These are phyloP conservation scores for Drosophila nigricruria DNA, from an alignment of 2,888 invertebrate species.

Conservation along the genomic window DNA sequence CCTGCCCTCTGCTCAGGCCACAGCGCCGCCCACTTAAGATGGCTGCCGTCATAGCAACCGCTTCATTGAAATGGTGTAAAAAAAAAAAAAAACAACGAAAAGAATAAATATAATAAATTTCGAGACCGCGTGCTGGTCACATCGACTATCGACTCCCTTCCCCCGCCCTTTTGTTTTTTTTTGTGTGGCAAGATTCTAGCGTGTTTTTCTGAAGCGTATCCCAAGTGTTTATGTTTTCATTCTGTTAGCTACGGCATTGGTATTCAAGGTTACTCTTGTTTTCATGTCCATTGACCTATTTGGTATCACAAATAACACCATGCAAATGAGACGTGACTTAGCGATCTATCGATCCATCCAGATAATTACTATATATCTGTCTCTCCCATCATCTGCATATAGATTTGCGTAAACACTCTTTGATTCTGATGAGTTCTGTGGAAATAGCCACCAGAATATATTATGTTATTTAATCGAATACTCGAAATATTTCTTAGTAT, in stretches of 20 bases:
- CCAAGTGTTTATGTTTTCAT: constrained; percentile 76
- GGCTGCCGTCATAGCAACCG: constrained; percentile 7
- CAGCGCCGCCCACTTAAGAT: not conserved
- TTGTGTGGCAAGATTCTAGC: not conserved
- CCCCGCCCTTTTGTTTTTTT: not conserved
- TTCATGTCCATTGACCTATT: constrained; percentile 82
- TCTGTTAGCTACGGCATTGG: constrained; percentile 46
- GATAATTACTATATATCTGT: not conserved
- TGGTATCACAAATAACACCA: constrained; percentile 59
- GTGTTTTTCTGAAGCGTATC: constrained; percentile 22
- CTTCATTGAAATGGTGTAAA: constrained; percentile 44
- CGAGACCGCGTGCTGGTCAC: constrained; percentile 31
- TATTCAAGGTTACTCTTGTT: constrained; percentile 80
- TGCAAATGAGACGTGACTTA: constrained; percentile 53
- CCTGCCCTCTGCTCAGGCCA: not conserved
- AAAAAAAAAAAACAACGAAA: not conserved
- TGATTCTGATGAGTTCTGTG: not conserved
- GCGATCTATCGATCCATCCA: constrained; percentile 20
- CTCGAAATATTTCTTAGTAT: not conserved
- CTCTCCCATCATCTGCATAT: constrained; percentile 3
- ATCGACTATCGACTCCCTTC: constrained; percentile 11
- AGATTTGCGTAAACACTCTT: constrained; percentile 1
- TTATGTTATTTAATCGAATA: not conserved
- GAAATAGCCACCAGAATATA: not conserved
- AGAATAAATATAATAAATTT: constrained; percentile 8